Conservation (phyloP, 1,140 invertebrate genomes). For the Archivesica marissinica region DNA sequence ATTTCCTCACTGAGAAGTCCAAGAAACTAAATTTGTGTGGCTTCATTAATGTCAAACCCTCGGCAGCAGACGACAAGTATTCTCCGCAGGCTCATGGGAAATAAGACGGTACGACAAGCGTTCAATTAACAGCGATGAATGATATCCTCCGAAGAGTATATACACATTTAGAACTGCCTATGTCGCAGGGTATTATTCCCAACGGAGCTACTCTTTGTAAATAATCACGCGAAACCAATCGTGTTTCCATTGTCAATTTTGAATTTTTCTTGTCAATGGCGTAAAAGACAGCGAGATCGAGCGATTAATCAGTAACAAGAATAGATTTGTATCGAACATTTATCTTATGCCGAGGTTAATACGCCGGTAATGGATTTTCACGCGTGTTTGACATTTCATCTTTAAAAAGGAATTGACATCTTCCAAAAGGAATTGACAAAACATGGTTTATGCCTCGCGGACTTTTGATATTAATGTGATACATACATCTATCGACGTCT, state of each 20-base stretch:
- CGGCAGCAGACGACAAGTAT: neutral
- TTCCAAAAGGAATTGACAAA: no score
- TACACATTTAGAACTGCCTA: neutral
- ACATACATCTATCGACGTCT: no score
- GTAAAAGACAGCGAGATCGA: no score
- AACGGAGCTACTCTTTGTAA: neutral
- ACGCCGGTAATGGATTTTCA: no score
- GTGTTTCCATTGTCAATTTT: conserved; percentile 5
- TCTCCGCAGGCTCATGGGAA: neutral
- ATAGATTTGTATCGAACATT: no score
- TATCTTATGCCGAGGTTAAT: no score
- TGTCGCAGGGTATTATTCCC: conserved; percentile 5
- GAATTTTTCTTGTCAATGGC: neutral
- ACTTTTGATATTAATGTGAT: no score
- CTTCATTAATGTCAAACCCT: neutral
- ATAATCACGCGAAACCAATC: conserved; percentile 17
- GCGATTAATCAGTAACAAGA: no score
- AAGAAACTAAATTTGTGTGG: neutral
- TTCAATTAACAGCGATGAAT: conserved; percentile 9
- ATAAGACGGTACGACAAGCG: neutral
- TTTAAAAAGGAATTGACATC: no score
- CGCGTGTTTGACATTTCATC: no score
- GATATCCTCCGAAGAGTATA: neutral
- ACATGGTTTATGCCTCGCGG: no score
- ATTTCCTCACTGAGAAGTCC: neutral